Evolutionary conservation across 2,888 invertebrate species (phyloP).

Genomic region (Cephus pygmeus): DNA sequence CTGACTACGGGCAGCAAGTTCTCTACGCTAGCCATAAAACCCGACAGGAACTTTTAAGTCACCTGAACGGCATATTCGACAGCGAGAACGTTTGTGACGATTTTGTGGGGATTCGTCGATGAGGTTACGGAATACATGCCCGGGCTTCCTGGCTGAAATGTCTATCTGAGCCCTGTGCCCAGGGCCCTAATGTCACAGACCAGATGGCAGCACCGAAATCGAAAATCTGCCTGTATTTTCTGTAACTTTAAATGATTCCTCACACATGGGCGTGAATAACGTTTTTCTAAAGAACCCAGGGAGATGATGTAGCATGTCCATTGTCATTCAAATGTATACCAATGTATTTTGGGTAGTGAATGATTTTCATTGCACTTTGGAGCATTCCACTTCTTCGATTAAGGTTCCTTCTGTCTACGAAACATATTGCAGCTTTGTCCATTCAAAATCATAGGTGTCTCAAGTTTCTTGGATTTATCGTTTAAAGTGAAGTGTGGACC

Average conservation of each 20-base stretch:
- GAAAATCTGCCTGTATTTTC: slow-evolving; percentile 46
- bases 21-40: slow-evolving; percentile 1
- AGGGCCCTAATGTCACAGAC: slow-evolving; percentile 58
- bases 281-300: neutral
- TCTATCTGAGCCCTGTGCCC: slow-evolving; percentile 1
- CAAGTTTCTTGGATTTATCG: neutral
- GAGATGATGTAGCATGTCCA: neutral
- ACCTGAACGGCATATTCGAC: neutral
- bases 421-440: slow-evolving; percentile 24
- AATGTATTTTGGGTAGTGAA: neutral
- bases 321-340: neutral
- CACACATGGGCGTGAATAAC: neutral
- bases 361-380: neutral
- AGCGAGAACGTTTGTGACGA: slow-evolving; percentile 10
- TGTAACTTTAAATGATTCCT: neutral
- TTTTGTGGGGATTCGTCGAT: slow-evolving; percentile 10
- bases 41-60: neutral
- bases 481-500: neutral
- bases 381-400: neutral
- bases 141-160: slow-evolving; percentile 1
- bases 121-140: neutral
- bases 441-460: neutral
- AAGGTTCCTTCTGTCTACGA: neutral
- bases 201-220: slow-evolving; percentile 61
- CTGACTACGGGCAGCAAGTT: slow-evolving; percentile 3